A percentile compares a stretch with the other conserved stretches of the same genome.
These are phyloP conservation scores for Pelvicachromis taeniatus DNA, from an alignment of 2,113 vertebrate genomes.

Conservation along the genomic window DNA sequence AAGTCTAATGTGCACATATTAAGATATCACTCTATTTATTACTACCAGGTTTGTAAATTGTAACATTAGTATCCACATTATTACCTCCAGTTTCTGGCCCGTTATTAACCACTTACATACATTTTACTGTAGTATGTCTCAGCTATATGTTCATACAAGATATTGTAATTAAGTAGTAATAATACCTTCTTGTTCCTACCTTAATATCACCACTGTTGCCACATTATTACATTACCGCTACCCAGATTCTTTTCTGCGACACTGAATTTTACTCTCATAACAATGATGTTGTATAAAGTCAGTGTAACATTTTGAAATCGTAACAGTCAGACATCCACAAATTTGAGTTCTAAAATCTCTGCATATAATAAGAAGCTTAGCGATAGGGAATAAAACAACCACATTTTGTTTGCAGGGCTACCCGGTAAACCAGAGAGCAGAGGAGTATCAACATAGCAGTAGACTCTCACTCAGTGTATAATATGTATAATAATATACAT, in stretches of 20 bases:
- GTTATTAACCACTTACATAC: neutral
- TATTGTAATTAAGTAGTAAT: neutral
- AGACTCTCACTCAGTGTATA: neutral
- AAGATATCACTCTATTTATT: neutral
- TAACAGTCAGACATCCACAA: neutral
- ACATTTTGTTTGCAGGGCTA: neutral
- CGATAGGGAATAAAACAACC: too few species aligned
- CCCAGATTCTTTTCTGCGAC: neutral
- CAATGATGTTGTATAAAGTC: neutral
- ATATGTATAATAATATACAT: neutral
- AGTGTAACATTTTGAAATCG: neutral
- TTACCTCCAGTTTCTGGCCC: too few species aligned
- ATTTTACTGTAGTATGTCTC: neutral
- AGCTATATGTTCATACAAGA: neutral
- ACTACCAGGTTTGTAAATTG: neutral
- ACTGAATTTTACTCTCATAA: neutral
- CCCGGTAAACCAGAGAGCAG: neutral
- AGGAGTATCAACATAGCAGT: accelerated
- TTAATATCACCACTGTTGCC: neutral
- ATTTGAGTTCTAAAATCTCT: neutral
- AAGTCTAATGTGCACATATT: neutral
- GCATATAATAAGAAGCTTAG: neutral
- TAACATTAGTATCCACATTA: neutral
- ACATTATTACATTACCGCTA: neutral
- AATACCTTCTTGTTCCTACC: accelerated